Percentiles rank a stretch among this genome's conserved stretches.
These are phyloP conservation scores for Ctenodactylus gundi DNA, from an alignment of 2,113 vertebrate genomes.

Conservation along the genomic window DNA sequence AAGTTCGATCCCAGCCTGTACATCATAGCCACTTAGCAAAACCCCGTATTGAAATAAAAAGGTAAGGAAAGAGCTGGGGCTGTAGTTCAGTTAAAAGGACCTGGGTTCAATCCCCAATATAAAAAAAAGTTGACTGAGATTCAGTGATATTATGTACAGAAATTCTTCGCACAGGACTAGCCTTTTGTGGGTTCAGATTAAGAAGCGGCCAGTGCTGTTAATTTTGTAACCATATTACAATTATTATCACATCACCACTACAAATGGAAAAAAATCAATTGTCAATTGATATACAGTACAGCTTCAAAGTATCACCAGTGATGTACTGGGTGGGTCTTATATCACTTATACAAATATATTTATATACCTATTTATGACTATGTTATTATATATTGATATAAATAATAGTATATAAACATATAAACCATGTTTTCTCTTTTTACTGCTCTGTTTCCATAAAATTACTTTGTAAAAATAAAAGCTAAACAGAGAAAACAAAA, in stretches of 20 bases:
- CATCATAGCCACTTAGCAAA: no score
- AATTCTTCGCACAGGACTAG: background rate
- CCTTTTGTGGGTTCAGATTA: background rate
- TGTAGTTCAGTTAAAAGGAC: no score
- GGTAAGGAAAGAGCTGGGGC: no score
- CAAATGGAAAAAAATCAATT: background rate
- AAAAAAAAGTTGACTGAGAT: no score
- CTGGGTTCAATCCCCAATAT: no score
- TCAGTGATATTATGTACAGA: fast-evolving
- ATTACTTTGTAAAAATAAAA: background rate
- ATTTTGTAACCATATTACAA: background rate
- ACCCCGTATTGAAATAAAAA: no score
- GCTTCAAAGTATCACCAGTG: background rate
- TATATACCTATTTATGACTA: background rate
- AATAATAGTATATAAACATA: background rate
- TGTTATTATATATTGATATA: background rate
- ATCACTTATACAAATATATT: background rate
- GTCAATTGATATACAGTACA: background rate
- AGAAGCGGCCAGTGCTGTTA: background rate
- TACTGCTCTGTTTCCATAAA: background rate
- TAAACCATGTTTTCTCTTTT: background rate
- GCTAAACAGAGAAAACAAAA: background rate
- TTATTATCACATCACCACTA: background rate
- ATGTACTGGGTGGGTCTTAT: background rate
- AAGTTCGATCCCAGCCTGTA: no score